phyloP scores from a whole-genome alignment of 2,113 vertebrate species.

The Camarhynchus parvulus region DNA sequence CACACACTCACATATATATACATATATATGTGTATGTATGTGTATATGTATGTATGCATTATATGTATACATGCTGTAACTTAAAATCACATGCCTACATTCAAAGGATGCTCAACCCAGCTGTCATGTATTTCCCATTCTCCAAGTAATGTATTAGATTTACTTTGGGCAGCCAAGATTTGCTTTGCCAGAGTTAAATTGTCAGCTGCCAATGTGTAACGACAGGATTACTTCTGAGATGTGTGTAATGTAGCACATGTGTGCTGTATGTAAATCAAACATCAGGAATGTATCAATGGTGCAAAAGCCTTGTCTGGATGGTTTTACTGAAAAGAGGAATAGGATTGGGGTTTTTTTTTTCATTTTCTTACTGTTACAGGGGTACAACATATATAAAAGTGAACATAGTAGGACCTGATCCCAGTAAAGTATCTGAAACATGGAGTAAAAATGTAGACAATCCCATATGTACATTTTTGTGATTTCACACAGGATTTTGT shows the following conservation, averaged over 20 bases:
- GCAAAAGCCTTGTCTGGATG: constrained; percentile 93
- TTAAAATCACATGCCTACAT: constrained; percentile 74
- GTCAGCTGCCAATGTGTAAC: constrained; percentile 45
- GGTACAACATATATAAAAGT: constrained; percentile 22
- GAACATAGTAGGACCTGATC: not conserved
- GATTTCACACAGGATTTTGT: not conserved
- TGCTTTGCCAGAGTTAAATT: constrained; percentile 64
- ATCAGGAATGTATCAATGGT: constrained; percentile 64
- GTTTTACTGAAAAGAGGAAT: constrained; percentile 69
- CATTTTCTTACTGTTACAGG: constrained; percentile 69
- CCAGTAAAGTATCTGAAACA: constrained; percentile 34
- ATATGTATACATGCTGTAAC: constrained; percentile 67
- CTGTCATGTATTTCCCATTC: constrained; percentile 63
- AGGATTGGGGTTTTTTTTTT: not conserved
- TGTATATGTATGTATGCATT: constrained; percentile 13
- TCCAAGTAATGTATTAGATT: constrained; percentile 68
- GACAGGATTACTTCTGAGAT: constrained; percentile 62
- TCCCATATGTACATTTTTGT: constrained; percentile 9
- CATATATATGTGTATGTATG: not conserved
- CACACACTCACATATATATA: constrained; percentile 64
- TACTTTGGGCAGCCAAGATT: constrained; percentile 74
- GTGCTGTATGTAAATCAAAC: constrained; percentile 42
- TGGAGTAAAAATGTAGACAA: not conserved
- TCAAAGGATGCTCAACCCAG: constrained; percentile 62
- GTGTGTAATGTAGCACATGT: constrained; percentile 61